phyloP scores from a whole-genome alignment of 2,113 vertebrate species.

The Myiagra hebetior region DNA sequence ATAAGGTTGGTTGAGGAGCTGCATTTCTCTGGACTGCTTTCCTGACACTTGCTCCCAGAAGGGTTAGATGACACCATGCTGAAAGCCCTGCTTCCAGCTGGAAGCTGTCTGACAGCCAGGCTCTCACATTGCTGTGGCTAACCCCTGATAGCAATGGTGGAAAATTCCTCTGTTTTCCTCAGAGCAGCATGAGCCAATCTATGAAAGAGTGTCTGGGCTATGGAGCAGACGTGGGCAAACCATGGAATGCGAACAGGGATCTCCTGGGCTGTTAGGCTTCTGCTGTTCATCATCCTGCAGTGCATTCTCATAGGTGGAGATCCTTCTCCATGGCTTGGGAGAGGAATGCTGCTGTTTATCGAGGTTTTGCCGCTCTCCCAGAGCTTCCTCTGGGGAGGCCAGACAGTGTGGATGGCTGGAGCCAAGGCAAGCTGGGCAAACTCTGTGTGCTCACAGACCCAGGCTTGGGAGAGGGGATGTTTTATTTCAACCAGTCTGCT shows the following conservation, averaged over 20 bases:
- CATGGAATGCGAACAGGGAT: not conserved
- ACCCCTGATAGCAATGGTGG: not conserved
- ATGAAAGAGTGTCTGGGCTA: not conserved
- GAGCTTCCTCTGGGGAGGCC: not conserved
- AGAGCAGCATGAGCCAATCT: not conserved
- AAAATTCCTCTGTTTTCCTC: not conserved
- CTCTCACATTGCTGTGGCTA: not conserved
- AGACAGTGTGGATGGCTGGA: accelerated
- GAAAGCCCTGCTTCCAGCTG: conserved; percentile 21
- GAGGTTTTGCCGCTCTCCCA: not conserved
- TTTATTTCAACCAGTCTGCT: not conserved
- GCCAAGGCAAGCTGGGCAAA: not conserved
- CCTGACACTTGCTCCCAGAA: not conserved
- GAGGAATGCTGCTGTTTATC: not conserved
- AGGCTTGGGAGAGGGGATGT: not conserved
- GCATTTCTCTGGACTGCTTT: not conserved
- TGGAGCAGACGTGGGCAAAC: not conserved
- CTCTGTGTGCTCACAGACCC: not conserved
- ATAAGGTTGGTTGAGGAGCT: not conserved
- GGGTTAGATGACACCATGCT: not conserved
- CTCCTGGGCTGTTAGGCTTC: not conserved
- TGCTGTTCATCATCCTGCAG: not conserved
- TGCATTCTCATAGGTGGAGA: not conserved
- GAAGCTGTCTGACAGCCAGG: not conserved
- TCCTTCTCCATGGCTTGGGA: not conserved